Conservation (phyloP, 35 echinoderm and acorn worm genomes). For the Hemicentrotus pulcherrimus region DNA sequence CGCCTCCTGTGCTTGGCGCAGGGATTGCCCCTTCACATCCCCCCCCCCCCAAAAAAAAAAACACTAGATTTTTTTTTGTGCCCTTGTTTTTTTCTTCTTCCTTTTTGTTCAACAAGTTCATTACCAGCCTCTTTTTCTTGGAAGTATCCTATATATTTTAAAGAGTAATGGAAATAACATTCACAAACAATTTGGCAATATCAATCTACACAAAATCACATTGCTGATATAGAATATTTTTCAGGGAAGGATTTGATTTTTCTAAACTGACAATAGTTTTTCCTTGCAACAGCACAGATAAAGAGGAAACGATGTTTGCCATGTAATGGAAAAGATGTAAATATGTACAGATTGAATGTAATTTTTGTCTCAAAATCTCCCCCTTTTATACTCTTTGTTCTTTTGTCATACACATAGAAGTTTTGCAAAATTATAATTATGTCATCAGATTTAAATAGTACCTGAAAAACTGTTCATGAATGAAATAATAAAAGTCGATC, state of each 20-base stretch:
- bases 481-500: neutral
- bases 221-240: neutral
- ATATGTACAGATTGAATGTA: slow-evolving; percentile 6
- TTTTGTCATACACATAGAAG: neutral
- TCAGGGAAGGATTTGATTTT: neutral
- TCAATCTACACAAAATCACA: neutral
- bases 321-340: neutral
- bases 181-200: neutral
- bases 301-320: neutral
- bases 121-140: too few species aligned
- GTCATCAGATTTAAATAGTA: neutral
- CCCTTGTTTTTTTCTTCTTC: too few species aligned
- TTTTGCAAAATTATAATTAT: neutral
- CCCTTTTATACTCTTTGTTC: neutral
- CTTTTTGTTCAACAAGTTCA: too few species aligned
- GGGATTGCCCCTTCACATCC: too few species aligned
- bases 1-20: neutral
- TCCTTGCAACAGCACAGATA: neutral
- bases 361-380: neutral
- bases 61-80: too few species aligned
- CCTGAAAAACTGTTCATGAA: neutral
- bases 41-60: too few species aligned
- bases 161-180: too few species aligned
- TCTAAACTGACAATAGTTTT: neutral
- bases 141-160: too few species aligned